Evolutionary conservation across 2,113 vertebrate genomes (phyloP).

Genomic region (Xiphias gladius): DNA sequence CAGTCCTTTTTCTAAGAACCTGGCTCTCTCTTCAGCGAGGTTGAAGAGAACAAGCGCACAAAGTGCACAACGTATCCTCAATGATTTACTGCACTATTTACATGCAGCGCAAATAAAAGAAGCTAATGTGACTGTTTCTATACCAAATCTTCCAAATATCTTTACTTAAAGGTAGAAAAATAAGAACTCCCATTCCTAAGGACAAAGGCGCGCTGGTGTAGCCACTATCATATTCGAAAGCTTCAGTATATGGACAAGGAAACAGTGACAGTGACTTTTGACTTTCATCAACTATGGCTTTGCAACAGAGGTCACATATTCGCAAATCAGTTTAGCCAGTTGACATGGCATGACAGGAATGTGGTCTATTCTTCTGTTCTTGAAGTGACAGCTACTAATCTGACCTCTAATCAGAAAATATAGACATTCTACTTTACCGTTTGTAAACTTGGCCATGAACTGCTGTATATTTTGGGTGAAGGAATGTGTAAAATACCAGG

Average conservation of each 20-base stretch:
- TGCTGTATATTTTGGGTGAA: not conserved
- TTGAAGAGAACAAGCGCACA: not conserved
- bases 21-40: not conserved
- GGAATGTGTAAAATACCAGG: not conserved
- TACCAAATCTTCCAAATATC: not conserved
- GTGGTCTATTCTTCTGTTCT: not conserved
- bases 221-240: not conserved
- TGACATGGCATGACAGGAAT: constrained; percentile 1
- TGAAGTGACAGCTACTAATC: not conserved
- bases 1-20: constrained; percentile 18
- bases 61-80: constrained; percentile 5
- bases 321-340: not conserved
- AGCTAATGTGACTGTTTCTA: not conserved
- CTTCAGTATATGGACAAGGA: not conserved
- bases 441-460: not conserved
- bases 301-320: no score
- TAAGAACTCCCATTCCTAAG: not conserved
- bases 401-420: not conserved
- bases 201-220: no score
- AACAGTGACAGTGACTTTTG: no score
- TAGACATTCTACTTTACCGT: not conserved
- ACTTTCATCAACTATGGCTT: no score
- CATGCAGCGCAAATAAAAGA: not conserved
- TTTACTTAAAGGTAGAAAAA: constrained; percentile 1
- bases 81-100: constrained; percentile 19